Percentiles rank a stretch among this genome's conserved stretches.
Conservation (phyloP, 2,797 vertebrate genomes). For the Miichthys miiuy region DNA sequence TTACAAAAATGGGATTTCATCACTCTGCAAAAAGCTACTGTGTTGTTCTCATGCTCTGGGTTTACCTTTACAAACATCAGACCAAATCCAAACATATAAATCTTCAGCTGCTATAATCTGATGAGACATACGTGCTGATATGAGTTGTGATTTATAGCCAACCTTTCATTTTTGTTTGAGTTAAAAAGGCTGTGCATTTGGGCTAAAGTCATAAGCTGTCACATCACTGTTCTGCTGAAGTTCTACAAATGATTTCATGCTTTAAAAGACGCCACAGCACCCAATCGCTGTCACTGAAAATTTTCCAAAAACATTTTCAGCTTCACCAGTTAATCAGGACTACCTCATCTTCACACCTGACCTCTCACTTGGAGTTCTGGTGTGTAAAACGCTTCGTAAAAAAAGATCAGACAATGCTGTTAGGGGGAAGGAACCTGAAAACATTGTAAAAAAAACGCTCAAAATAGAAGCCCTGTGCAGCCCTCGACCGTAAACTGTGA, state of each 20-base stretch:
- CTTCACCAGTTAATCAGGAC: constrained; percentile 56
- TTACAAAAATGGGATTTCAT: constrained; percentile 9
- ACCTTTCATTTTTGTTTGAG: neutral
- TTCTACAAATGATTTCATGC: constrained; percentile 24
- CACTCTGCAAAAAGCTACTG: constrained; percentile 1
- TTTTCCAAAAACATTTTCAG: constrained; percentile 41
- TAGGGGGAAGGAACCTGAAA: constrained; percentile 41
- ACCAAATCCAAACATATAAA: constrained; percentile 24
- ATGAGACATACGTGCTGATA: constrained; percentile 17
- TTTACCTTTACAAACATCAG: constrained; percentile 18
- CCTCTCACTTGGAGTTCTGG: constrained; percentile 49
- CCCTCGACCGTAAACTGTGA: constrained; percentile 40
- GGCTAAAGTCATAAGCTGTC: neutral
- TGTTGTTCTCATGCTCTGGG: neutral
- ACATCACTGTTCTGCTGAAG: constrained; percentile 24
- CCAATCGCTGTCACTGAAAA: neutral
- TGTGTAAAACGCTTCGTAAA: constrained; percentile 69
- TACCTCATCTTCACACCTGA: constrained; percentile 61
- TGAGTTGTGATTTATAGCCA: constrained; percentile 25
- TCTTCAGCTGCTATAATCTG: constrained; percentile 25
- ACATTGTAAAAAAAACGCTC: constrained; percentile 49
- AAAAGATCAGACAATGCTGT: constrained; percentile 72
- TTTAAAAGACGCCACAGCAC: constrained; percentile 19
- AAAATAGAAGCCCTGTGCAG: constrained; percentile 60
- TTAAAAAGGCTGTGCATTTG: constrained; percentile 4